Percentiles rank a stretch among this genome's conserved stretches.
Evolutionary conservation across 1,140 invertebrate species (phyloP).

Genomic region (Calephelis nemesis): DNA sequence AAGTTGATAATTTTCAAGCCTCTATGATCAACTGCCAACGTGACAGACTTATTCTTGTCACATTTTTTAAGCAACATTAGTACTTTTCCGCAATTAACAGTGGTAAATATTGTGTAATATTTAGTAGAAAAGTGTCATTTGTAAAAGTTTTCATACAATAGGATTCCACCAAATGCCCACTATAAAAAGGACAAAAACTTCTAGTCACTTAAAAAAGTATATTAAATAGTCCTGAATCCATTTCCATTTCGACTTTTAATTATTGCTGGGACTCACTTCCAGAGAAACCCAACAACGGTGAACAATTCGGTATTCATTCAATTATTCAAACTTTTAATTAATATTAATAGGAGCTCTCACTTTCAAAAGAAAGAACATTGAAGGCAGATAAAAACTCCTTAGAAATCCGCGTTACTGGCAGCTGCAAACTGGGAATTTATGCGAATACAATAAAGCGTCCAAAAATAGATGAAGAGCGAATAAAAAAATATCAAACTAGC

Average conservation of each 20-base stretch:
- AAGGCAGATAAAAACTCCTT: conserved; percentile 75
- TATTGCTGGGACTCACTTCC: conserved; percentile 64
- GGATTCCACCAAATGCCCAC: too few relatives aligned
- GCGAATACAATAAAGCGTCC: conserved; percentile 74
- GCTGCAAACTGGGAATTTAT: conserved; percentile 71
- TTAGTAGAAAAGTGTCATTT: too few relatives aligned
- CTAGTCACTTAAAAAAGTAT: too few relatives aligned
- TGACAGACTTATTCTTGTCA: too few relatives aligned
- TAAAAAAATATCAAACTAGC: conserved; percentile 70
- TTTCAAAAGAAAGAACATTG: conserved; percentile 74
- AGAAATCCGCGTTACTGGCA: conserved; percentile 70
- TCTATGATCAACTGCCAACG: too few relatives aligned
- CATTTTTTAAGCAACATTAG: too few relatives aligned
- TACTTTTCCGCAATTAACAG: too few relatives aligned
- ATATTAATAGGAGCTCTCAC: conserved; percentile 76
- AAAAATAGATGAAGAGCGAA: conserved; percentile 65
- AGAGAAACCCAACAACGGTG: conserved; percentile 61
- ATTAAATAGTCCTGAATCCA: conserved; percentile 27
- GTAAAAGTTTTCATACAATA: too few relatives aligned
- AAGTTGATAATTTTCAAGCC: too few relatives aligned
- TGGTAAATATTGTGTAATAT: too few relatives aligned
- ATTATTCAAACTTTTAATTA: conserved; percentile 79
- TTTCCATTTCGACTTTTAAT: conserved; percentile 65
- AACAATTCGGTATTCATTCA: conserved; percentile 75
- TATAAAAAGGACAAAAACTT: too few relatives aligned